Base-by-base conservation (phyloP, 30 jellyfish, hydroid and myxozoan species). In the Aurelia coerulea region DNA sequence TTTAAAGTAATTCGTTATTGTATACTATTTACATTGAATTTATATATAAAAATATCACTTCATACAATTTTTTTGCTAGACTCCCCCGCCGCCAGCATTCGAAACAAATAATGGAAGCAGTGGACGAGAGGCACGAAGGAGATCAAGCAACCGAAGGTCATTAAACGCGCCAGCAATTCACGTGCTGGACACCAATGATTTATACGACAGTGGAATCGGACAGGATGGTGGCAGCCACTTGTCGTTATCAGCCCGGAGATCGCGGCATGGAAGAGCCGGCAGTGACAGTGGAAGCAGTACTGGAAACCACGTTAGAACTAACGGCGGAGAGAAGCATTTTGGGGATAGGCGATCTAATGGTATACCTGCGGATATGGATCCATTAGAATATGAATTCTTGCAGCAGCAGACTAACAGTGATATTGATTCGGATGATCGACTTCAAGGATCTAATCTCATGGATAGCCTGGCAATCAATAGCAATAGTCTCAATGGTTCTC, bases 301-400 rank as follows among this genome's bases (percentile, higher is more conserved):
- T 71, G 81, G 74, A 17, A 33, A 70, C 80, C 85, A 85, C 39
- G 60, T 54, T 79, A 39, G 46, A 49, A 50, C 19, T 51, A 62
- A 58, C 19, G 73, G 73, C 12, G 37, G n/a, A 10, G 78, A 32
- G 19, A 42, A 83, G n/a, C 31, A 23, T 16, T 2, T 3, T 2
- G 23, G 68, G 2, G 39, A 68, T 23, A 74, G 59, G 42, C 32
- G 65, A 2, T 33, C 41, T 42, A 17, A 73, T 7, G 67, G 33
- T 19, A 65, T 75, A 9, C 97, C 97, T 6, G 54, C 59, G 1
- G 99, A 89, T 51, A 90, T 77, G 91, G 99, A 95, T 74, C 93
- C 97, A 19, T 37, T 82, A 14, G 99, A 95, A 76, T 89, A 89
- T 82, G 94, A 84, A 68, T 95, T 72, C 52, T 80, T 89, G 77